Evolutionary conservation across 2,888 invertebrate species (phyloP).

Genomic region (Frankliniella intonsa): DNA sequence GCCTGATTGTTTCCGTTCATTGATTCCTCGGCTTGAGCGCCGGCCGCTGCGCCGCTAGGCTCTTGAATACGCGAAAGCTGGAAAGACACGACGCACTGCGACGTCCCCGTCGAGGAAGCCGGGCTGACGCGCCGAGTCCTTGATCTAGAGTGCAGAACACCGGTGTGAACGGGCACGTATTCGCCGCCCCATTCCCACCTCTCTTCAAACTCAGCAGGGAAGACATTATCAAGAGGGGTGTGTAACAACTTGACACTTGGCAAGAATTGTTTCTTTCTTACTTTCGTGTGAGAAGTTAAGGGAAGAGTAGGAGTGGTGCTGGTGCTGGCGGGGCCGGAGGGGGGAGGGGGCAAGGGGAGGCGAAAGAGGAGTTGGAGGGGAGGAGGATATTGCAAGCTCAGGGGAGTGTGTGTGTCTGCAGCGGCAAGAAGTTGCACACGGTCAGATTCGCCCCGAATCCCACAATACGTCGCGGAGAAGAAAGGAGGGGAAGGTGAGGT

Average conservation of each 20-base stretch:
- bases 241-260: not conserved
- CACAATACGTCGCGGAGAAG: not conserved
- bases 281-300: conserved; percentile 6
- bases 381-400: not conserved
- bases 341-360: too few species aligned
- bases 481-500: not conserved
- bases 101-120: too few species aligned
- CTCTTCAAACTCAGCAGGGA: not conserved
- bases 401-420: not conserved
- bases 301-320: not conserved
- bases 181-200: not conserved
- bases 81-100: too few species aligned
- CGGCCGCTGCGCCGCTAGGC: too few species aligned
- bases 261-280: conserved; percentile 7
- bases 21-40: not conserved
- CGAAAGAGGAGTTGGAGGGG: not conserved
- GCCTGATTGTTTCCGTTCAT: not conserved
- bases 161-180: too few species aligned
- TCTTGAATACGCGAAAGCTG: too few species aligned
- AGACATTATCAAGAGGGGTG: not conserved
- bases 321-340: not conserved
- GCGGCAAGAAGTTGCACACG: not conserved
- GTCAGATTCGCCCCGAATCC: not conserved
- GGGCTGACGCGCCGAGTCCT: too few species aligned
- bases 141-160: too few species aligned